Base-by-base conservation (phyloP, 2,797 vertebrate genomes). In the Hippopotamyrus pictus region DNA sequence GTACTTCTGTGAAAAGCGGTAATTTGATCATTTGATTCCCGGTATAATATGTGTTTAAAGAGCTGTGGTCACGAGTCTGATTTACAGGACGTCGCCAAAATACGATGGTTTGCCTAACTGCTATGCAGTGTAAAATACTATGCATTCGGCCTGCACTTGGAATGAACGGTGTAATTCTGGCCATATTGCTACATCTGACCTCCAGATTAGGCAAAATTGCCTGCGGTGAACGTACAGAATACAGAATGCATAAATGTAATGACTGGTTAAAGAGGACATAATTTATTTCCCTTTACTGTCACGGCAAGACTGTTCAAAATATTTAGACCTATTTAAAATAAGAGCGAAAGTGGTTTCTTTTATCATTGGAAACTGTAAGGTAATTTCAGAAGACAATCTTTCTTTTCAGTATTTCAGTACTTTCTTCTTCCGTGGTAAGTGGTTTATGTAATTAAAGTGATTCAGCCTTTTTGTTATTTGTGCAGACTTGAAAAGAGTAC, bases 41-140 rank as follows among this genome's bases (percentile, higher is more conserved):
- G 14, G 12, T 54, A 41, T 87, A 87, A 87, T 87, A 87, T 48
- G 50, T 87, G 57, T 79, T 87, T 87, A 54, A 87, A 87, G 25
- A 87, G 51, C 85, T 9, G 51, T 57, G 50, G 22, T 87, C 22
- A 37, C 37, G 12, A 87, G 50, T 50, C 3, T 54, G 50, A 29
- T 50, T 86, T 86, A 57, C 50, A 19, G 50, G 33, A 29, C 84
- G 51, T 25, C 82, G 33, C 37, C 73, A 79, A n/a, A 73, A 73
- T 12, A 14, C 25, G 11, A 37, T 73, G 62, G 62, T 14, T 69
- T 29, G 65, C 33, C 73, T n/a, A 9, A 79, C 73, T 79, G 37
- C 73, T 44, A n/a, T 79, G 73, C 73, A 41, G 17, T 1, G 37
- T 41, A 79, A 37, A 44, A 44, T 19, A 41, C 29, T 73, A 73